Conservation (phyloP, 2,797 vertebrate genomes). For the Pangasius djambal region DNA sequence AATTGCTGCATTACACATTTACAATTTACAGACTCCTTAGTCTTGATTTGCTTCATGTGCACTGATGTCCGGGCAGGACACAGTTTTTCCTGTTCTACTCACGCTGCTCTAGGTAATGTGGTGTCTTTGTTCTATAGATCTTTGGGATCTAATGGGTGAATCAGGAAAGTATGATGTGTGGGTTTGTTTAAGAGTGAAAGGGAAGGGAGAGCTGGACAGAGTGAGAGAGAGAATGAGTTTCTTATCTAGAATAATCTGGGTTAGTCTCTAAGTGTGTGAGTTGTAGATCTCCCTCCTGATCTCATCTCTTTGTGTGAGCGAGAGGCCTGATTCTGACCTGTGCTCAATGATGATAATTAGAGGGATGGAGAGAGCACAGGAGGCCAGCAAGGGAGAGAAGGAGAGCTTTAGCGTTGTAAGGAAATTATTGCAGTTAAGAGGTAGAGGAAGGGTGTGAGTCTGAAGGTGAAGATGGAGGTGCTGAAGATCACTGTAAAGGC, state of each 20-base stretch:
- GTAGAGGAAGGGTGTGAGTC: slow-evolving; percentile 19
- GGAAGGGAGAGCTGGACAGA: background rate
- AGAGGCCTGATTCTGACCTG: slow-evolving; percentile 7
- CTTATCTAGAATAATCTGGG: background rate
- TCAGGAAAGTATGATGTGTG: background rate
- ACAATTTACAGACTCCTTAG: background rate
- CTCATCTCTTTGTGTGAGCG: background rate
- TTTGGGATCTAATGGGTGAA: background rate
- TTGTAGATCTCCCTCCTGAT: background rate
- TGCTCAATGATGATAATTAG: slow-evolving; percentile 42
- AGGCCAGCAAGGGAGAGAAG: background rate
- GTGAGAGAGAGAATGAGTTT: background rate
- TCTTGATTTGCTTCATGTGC: background rate
- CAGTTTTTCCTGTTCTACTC: background rate
- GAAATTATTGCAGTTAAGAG: slow-evolving; percentile 54
- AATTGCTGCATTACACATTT: background rate
- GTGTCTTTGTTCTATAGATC: background rate
- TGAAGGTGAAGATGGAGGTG: background rate
- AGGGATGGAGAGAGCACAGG: slow-evolving; percentile 22
- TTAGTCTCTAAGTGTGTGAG: background rate
- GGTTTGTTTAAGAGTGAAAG: background rate
- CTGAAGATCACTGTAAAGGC: background rate
- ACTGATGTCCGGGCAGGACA: background rate
- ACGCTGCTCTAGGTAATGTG: background rate
- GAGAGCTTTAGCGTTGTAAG: slow-evolving; percentile 26